Evolutionary conservation across 2,888 invertebrate genomes (phyloP).

Genomic region (Lydus trimaculatus): DNA sequence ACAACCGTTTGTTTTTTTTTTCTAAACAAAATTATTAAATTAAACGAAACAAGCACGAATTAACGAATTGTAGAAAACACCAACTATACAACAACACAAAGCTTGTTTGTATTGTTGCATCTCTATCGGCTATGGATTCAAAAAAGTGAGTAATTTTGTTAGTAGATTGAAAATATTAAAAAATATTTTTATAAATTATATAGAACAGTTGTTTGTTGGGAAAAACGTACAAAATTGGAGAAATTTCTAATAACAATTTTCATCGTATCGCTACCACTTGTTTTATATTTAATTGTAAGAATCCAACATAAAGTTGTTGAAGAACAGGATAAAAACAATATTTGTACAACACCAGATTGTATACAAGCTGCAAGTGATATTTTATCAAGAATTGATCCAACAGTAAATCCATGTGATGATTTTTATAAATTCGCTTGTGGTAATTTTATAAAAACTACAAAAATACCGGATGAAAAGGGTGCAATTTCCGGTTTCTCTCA

Average conservation of each 20-base stretch:
- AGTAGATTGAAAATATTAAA: neutral
- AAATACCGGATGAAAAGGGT: neutral
- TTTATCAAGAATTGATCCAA: neutral
- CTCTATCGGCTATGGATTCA: neutral
- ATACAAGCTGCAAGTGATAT: neutral
- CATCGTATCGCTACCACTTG: neutral
- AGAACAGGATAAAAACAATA: neutral
- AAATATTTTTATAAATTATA: neutral
- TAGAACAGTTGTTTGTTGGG: neutral
- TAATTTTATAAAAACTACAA: neutral
- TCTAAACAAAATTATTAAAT: neutral
- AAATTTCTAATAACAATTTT: neutral
- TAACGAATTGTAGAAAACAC: neutral
- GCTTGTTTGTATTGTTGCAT: neutral
- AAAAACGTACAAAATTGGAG: neutral
- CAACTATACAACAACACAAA: neutral
- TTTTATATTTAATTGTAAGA: neutral
- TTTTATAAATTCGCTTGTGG: constrained; percentile 79
- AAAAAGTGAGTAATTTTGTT: neutral
- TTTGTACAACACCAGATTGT: neutral
- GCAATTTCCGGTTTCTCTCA: neutral
- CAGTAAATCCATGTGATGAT: constrained; percentile 73
- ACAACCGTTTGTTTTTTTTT: too few species aligned
- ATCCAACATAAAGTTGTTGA: neutral
- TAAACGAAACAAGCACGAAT: neutral